Percentiles rank a stretch among this genome's conserved stretches.
Conservation (phyloP, 2,888 invertebrate genomes). For the Phyto melanocephala region DNA sequence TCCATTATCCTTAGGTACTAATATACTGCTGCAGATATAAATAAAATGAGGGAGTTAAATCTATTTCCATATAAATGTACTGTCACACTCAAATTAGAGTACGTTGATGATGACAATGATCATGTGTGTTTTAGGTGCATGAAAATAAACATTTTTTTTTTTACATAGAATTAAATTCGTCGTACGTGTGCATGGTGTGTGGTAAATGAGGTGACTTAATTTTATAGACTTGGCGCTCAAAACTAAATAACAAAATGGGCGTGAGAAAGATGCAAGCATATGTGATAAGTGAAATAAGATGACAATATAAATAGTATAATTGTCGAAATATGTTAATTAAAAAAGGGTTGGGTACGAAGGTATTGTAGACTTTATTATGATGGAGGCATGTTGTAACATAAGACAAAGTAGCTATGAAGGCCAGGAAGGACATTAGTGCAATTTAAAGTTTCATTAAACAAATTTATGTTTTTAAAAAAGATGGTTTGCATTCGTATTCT, state of each 20-base stretch:
- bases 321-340: slow-evolving; percentile 39
- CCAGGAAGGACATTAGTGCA: not conserved
- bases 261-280: not conserved
- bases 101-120: slow-evolving; percentile 31
- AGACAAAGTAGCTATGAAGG: not conserved
- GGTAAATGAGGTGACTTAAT: slow-evolving; percentile 48
- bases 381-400: too few species aligned
- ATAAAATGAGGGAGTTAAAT: not conserved
- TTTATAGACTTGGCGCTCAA: slow-evolving; percentile 43
- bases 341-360: not conserved
- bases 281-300: slow-evolving; percentile 12
- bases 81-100: slow-evolving; percentile 7
- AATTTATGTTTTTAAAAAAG: too few species aligned
- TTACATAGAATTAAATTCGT: slow-evolving; percentile 35
- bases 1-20: too few species aligned
- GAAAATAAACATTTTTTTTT: slow-evolving; percentile 36
- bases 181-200: not conserved
- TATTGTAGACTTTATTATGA: too few species aligned
- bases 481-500: too few species aligned
- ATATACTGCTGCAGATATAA: not conserved
- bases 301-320: not conserved
- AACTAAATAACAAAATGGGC: not conserved
- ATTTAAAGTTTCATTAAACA: too few species aligned
- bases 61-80: slow-evolving; percentile 9
- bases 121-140: slow-evolving; percentile 24